Evolutionary conservation across 2,797 vertebrate genomes (phyloP), one percentile per base, ranked within the genome.

Genomic region (Distichodus sexfasciatus): DNA sequence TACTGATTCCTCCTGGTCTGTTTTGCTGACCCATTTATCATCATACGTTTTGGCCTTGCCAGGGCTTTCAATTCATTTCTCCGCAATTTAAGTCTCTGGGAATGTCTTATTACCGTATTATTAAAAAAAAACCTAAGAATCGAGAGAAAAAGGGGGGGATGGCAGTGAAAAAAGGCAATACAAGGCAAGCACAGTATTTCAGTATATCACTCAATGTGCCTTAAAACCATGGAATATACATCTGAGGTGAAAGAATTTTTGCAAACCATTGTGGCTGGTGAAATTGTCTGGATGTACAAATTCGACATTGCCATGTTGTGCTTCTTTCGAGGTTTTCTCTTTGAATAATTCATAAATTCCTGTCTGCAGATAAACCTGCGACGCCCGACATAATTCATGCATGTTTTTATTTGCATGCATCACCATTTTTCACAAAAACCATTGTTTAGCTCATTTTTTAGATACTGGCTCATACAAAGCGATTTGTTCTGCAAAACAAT

Each of bases 51-150:
- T 11, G 33, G 21, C 36, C 31, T 17, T 11, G 12, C 31, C 10
- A 8, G 19, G 33, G 36, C 57, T 61, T 61, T 61, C 36, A 61
- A 41, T 69, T 60, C 17, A 69, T 60, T 51, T 53, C 14, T 28
- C 54, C 38, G 24, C n/a, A 14, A 36, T 67, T 67, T 46, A 4
- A 28, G 28, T 19, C 11, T 9, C 26, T 2, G 9, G 8, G 14
- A 55, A 19, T 2, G 29, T 9, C 19, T 12, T 14, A 44, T 66
- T 33, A 55, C 8, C 8, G 48, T 24, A 41, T 3, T 4, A 40
- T 40, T 2, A 31, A 35, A 33, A 31, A 21, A 44, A 31, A 0
- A 1, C 23, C 1, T 2, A 26, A 31, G 4, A 36, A 60, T n/a
- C n/a, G n/a, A n/a, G n/a, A n/a, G n/a, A n/a, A n/a, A n/a, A n/a